A percentile compares a stretch with the other conserved stretches of the same genome.
Evolutionary conservation across 2,888 invertebrate species (phyloP).

Genomic region (Aspidiotus rigidus): DNA sequence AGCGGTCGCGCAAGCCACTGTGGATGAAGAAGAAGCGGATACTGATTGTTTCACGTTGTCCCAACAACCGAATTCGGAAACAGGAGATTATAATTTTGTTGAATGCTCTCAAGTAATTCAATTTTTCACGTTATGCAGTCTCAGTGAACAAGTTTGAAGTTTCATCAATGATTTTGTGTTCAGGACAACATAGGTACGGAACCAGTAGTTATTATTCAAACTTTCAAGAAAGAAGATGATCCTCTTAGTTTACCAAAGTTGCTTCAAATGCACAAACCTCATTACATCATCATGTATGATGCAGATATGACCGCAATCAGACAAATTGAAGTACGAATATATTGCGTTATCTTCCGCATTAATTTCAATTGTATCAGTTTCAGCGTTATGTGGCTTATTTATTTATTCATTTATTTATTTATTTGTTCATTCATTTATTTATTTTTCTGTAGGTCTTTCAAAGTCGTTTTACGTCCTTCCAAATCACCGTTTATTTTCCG

Average conservation of each 20-base stretch:
- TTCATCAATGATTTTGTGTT: neutral
- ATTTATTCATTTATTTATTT: slow-evolving; percentile 16
- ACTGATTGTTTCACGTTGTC: slow-evolving; percentile 37
- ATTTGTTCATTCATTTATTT: slow-evolving; percentile 36
- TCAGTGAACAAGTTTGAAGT: neutral
- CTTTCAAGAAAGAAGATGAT: slow-evolving; percentile 65
- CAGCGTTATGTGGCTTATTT: neutral
- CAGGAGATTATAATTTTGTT: slow-evolving; percentile 37
- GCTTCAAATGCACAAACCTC: slow-evolving; percentile 49
- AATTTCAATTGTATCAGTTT: neutral
- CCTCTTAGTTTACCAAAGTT: slow-evolving; percentile 58
- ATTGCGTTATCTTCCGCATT: neutral
- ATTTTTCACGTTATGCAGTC: neutral
- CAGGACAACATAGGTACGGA: slow-evolving; percentile 58
- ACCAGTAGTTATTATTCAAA: slow-evolving; percentile 65
- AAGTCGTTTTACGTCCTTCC: slow-evolving; percentile 45
- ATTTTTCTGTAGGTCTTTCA: slow-evolving; percentile 53
- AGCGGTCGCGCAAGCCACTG: slow-evolving; percentile 34
- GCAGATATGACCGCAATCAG: slow-evolving; percentile 77
- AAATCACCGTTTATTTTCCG: slow-evolving; percentile 73
- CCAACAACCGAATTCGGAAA: slow-evolving; percentile 40
- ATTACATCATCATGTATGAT: slow-evolving; percentile 82
- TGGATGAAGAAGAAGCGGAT: slow-evolving; percentile 38
- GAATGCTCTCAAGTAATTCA: slow-evolving; percentile 35
- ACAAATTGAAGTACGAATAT: slow-evolving; percentile 66